phyloP scores from a whole-genome alignment of 1,140 invertebrate species.

The Scaptomyza montana region DNA sequence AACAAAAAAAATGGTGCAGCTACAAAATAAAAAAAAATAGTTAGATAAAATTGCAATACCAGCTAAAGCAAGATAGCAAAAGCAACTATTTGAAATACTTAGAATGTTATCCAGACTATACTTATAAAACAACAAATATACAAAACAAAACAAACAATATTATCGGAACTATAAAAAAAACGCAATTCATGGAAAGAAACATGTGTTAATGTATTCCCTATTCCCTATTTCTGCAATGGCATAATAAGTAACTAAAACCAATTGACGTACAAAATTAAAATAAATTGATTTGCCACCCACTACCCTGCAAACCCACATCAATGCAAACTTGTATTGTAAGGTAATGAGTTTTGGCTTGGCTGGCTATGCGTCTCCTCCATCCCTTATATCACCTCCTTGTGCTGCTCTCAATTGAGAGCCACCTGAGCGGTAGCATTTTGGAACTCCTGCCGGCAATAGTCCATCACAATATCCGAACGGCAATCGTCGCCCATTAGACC shows the following conservation, averaged over 20 bases:
- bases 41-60: background rate
- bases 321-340: conserved; percentile 38
- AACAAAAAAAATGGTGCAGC: background rate
- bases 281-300: conserved; percentile 1
- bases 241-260: background rate
- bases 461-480: conserved; percentile 79
- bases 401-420: conserved; percentile 40
- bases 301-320: conserved; percentile 15
- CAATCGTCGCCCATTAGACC: conserved; percentile 79
- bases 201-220: too few relatives aligned
- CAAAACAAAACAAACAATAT: too few relatives aligned
- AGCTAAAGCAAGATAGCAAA: background rate
- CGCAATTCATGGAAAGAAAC: background rate
- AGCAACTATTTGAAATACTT: too few relatives aligned
- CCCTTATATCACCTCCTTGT: background rate
- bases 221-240: background rate
- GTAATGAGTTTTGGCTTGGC: conserved; percentile 51
- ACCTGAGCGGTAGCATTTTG: conserved; percentile 55
- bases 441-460: conserved; percentile 78
- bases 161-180: too few relatives aligned
- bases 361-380: conserved; percentile 8
- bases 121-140: too few relatives aligned
- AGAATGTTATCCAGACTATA: too few relatives aligned
- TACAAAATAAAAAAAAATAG: background rate
- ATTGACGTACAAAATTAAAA: background rate